A percentile compares a stretch with the other conserved stretches of the same genome.
Conservation (phyloP, 37 sponge, comb jelly and placozoan genomes). For the Haliclona indistincta region DNA sequence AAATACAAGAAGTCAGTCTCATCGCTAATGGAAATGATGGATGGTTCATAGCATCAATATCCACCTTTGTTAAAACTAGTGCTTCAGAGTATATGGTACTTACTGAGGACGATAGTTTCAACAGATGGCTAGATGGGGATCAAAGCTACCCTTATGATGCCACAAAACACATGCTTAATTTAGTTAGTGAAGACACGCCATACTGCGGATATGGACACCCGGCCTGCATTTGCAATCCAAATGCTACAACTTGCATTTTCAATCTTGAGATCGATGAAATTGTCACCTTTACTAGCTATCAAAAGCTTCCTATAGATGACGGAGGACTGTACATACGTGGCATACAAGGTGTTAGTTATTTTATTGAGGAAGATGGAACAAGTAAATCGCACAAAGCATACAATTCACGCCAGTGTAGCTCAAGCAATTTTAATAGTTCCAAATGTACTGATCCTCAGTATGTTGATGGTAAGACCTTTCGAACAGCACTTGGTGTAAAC, state of each 20-base stretch:
- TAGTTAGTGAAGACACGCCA: background rate
- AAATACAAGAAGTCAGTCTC: background rate
- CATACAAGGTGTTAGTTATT: background rate
- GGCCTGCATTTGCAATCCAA: conserved; percentile 14
- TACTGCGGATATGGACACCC: conserved; percentile 12
- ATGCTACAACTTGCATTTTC: background rate
- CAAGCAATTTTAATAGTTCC: background rate
- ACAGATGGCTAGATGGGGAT: conserved; percentile 33
- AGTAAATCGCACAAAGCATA: background rate
- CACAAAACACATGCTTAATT: background rate
- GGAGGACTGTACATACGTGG: background rate
- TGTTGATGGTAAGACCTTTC: conserved; percentile 66
- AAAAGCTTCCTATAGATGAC: background rate
- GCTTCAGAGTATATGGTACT: background rate
- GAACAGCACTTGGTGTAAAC: conserved; percentile 52
- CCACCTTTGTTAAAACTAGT: background rate
- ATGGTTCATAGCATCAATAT: background rate
- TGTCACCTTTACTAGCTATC: background rate
- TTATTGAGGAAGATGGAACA: background rate
- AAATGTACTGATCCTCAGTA: conserved; percentile 48
- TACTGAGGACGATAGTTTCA: background rate
- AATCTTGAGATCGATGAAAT: background rate
- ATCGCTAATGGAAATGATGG: conserved; percentile 2
- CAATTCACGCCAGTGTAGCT: background rate
- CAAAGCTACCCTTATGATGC: background rate